These are phyloP conservation scores for Arrhamphus sclerolepis DNA, from an alignment of 2,797 vertebrate genomes.

Conservation along the genomic window DNA sequence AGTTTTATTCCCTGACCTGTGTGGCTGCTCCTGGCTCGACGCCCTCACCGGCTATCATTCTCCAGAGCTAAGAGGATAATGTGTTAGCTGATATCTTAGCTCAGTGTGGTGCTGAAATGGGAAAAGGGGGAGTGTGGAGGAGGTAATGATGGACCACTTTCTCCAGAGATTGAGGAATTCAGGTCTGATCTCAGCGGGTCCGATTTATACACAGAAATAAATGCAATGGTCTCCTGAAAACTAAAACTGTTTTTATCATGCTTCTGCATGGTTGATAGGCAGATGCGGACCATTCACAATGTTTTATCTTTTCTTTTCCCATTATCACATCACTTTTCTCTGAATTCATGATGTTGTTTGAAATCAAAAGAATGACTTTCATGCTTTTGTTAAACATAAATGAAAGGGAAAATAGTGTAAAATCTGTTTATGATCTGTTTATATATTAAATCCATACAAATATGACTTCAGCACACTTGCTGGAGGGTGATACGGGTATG, in stretches of 20 bases:
- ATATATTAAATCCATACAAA: constrained; percentile 33
- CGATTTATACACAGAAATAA: constrained; percentile 28
- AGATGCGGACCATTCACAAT: neutral
- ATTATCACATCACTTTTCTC: constrained; percentile 1
- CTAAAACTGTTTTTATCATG: constrained; percentile 13
- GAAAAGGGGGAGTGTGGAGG: constrained; percentile 74
- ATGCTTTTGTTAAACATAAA: constrained; percentile 12
- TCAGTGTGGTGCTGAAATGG: constrained; percentile 86
- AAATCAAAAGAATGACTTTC: constrained; percentile 20
- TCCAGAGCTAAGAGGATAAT: constrained; percentile 86
- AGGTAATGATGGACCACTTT: constrained; percentile 83
- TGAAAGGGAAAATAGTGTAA: constrained; percentile 17
- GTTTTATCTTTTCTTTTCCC: neutral
- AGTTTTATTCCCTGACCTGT: constrained; percentile 68
- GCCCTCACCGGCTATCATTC: constrained; percentile 80
- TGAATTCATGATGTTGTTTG: constrained; percentile 1
- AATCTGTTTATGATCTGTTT: constrained; percentile 15
- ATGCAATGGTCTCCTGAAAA: constrained; percentile 25
- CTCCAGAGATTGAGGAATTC: constrained; percentile 74
- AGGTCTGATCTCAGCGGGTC: constrained; percentile 53
- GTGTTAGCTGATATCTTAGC: constrained; percentile 87
- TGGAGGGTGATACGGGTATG: constrained; percentile 59
- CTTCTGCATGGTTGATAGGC: neutral
- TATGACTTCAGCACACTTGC: constrained; percentile 45
- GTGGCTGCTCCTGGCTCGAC: constrained; percentile 72